phyloP scores from a whole-genome alignment of 2,797 vertebrate species.

The Peromyscus nudipes region DNA sequence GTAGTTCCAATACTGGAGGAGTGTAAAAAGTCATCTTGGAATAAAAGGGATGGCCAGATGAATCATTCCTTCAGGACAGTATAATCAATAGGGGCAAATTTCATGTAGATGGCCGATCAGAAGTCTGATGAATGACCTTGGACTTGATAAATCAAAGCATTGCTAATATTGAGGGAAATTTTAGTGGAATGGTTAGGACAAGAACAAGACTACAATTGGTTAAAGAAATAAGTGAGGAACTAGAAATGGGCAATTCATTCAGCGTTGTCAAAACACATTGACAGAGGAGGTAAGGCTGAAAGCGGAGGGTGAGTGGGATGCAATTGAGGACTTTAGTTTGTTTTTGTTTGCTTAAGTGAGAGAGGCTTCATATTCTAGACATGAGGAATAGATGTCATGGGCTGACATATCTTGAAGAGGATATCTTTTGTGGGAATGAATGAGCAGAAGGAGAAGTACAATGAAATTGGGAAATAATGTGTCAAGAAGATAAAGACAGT shows the following conservation, averaged over 20 bases:
- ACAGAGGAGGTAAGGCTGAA: background rate
- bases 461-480: constrained; percentile 64
- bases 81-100: background rate
- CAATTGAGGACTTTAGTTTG: background rate
- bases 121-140: background rate
- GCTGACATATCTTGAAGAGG: background rate
- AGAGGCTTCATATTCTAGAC: constrained; percentile 32
- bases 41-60: background rate
- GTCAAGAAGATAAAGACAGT: constrained; percentile 76
- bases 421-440: constrained; percentile 57
- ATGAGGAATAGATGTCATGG: background rate
- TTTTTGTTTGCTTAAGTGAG: background rate
- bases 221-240: background rate
- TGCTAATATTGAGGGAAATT: background rate
- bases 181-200: background rate
- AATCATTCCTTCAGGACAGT: background rate
- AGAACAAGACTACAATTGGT: background rate
- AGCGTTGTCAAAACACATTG: background rate
- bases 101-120: background rate
- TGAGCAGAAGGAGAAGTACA: constrained; percentile 20
- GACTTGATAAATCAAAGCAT: background rate
- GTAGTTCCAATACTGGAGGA: background rate
- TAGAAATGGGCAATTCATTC: background rate
- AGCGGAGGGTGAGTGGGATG: background rate
- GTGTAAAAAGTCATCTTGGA: background rate